phyloP scores from a whole-genome alignment of 2,888 invertebrate species.

The Caenorhabditis wallacei region DNA sequence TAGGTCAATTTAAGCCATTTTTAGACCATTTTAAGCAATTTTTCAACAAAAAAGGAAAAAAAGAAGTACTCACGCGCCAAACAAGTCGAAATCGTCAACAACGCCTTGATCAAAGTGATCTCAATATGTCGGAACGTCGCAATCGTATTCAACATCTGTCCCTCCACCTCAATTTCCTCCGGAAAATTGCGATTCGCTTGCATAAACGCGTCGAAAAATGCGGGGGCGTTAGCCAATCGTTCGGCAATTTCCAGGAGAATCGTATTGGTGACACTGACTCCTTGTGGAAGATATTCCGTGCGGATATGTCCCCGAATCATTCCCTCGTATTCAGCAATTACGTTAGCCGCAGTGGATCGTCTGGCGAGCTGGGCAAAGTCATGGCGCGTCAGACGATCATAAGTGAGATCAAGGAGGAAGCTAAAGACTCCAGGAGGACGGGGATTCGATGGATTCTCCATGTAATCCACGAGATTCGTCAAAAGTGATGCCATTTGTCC shows the following conservation, averaged over 20 bases:
- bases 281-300: not conserved
- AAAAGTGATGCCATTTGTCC: constrained; percentile 12
- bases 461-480: constrained; percentile 14
- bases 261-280: not conserved
- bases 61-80: not conserved
- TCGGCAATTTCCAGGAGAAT: constrained; percentile 17
- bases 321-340: not conserved
- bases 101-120: constrained; percentile 16
- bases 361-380: constrained; percentile 25
- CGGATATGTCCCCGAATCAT: not conserved
- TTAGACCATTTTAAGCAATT: too few relatives aligned
- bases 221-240: not conserved
- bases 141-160: not conserved
- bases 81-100: constrained; percentile 26
- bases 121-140: constrained; percentile 38
- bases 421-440: constrained; percentile 43
- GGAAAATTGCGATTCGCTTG: not conserved
- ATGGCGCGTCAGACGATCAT: constrained; percentile 15
- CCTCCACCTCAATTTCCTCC: not conserved
- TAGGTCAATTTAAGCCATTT: too few relatives aligned
- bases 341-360: not conserved
- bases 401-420: constrained; percentile 19
- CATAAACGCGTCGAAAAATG: constrained; percentile 20
- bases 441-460: constrained; percentile 23
- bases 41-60: too few relatives aligned